Evolutionary conservation across 2,888 invertebrate species (phyloP), one percentile per base, ranked within the genome.

Genomic region (Ctena decussata): DNA sequence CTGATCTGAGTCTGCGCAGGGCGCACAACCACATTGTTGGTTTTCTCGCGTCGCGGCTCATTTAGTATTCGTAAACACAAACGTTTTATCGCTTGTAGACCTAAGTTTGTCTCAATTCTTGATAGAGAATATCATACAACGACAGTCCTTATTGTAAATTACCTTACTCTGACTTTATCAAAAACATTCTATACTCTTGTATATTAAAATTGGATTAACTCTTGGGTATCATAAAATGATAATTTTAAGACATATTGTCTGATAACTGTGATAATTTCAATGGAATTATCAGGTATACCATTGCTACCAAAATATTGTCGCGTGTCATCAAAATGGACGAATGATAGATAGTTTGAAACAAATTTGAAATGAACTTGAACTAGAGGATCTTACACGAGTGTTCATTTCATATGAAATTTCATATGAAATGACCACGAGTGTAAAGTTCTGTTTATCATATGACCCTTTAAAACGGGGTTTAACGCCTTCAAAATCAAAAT

Each of bases 241-340:
- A 65, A 65, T 65, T 65, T 65, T 65, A 65, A 65, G 32, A 35
- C 65, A 65, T 35, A 65, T 65, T 65, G 35, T 35, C 65, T 65
- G 65, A 65, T 65, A 65, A 65, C 35, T 65, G 3, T 65, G 65
- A 65, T 65, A 65, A 65, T 65, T 65, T 65, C 35, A 35, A 65
- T 21, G 18, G 35, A 11, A 65, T 65, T 65, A 65, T 65, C 65
- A 35, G 35, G 35, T 65, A 65, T 65, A 65, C 65, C 65, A 65
- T 65, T 65, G 65, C 65, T 65, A 35, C 65, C 21, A 65, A 35
- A 65, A 65, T 35, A 65, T 65, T 8, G 65, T 32, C 65, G 65
- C 65, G 65, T 65, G 65, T 32, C 65, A 57, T 57, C 46, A n/a
- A n/a, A n/a, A n/a, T n/a, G n/a, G n/a, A n/a, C n/a, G n/a, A n/a